Evolutionary conservation across 1,140 invertebrate species (phyloP).

Genomic region (Steinernema khuongi): DNA sequence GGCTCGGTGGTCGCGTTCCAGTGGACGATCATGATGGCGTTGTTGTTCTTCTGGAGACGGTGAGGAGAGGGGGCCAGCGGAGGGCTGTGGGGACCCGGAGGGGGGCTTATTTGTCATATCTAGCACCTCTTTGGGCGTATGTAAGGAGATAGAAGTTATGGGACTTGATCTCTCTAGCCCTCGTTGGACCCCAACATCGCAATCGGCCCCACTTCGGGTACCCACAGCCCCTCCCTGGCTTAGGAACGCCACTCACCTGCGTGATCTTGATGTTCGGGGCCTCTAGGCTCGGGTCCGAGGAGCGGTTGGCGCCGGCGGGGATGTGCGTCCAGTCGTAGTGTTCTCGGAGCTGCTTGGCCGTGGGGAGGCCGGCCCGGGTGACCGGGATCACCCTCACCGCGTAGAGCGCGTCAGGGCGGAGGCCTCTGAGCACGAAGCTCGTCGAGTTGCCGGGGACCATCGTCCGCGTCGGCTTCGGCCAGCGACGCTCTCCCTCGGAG

Average conservation of each 20-base stretch:
- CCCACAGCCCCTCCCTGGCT: too few species aligned
- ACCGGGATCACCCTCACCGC: neutral
- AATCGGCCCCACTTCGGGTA: too few species aligned
- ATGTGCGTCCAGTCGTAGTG: neutral
- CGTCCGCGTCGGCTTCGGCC: neutral
- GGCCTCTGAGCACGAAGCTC: neutral
- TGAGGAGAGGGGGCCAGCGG: too few species aligned
- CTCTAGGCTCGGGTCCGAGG: neutral
- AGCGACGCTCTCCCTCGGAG: neutral
- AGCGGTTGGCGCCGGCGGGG: neutral
- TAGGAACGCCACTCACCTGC: neutral
- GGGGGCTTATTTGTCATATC: too few species aligned
- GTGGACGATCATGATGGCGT: neutral
- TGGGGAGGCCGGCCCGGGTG: neutral
- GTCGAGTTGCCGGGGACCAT: neutral
- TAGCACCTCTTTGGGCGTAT: too few species aligned
- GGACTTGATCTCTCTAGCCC: too few species aligned
- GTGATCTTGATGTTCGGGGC: neutral
- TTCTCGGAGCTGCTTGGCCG: neutral
- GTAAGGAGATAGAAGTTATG: too few species aligned
- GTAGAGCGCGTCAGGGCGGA: neutral
- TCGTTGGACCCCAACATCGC: too few species aligned
- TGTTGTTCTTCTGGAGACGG: neutral
- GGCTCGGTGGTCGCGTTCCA: neutral
- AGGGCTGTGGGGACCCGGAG: too few species aligned